phyloP scores from a whole-genome alignment of 2,797 vertebrate genomes.

The Crax fasciolata region DNA sequence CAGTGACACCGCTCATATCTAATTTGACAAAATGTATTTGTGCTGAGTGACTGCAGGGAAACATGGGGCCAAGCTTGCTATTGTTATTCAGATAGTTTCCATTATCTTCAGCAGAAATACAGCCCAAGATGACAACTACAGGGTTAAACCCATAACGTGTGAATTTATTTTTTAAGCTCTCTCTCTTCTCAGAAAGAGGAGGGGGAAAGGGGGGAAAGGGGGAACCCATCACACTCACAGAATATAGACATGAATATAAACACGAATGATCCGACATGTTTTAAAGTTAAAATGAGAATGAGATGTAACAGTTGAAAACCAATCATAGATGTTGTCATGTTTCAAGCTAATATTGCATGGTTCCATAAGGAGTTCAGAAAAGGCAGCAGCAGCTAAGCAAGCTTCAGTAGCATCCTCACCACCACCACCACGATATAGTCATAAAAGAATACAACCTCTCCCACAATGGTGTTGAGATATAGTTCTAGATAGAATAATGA shows the following conservation, averaged over 20 bases:
- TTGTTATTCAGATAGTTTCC: constrained; percentile 28
- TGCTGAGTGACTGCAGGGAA: constrained; percentile 28
- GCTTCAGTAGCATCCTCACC: background rate
- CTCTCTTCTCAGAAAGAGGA: background rate
- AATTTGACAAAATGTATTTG: constrained; percentile 48
- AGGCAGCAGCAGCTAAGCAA: constrained; percentile 1
- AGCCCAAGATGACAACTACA: background rate
- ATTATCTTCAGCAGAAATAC: background rate
- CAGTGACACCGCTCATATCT: constrained; percentile 16
- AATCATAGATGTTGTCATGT: background rate
- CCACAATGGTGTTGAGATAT: background rate
- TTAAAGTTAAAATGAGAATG: background rate
- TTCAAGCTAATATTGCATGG: background rate
- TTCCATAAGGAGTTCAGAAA: constrained; percentile 14
- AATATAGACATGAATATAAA: background rate
- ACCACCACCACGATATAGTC: background rate
- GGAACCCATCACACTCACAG: no score
- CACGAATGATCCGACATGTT: background rate
- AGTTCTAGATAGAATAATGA: constrained; percentile 3
- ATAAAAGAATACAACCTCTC: constrained; percentile 36
- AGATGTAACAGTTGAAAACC: background rate
- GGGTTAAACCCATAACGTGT: background rate
- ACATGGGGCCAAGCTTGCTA: background rate
- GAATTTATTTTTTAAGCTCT: background rate
- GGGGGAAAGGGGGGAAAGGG: no score